Base-by-base conservation (phyloP, 2,888 invertebrate genomes). In the Agonopterix arenella region DNA sequence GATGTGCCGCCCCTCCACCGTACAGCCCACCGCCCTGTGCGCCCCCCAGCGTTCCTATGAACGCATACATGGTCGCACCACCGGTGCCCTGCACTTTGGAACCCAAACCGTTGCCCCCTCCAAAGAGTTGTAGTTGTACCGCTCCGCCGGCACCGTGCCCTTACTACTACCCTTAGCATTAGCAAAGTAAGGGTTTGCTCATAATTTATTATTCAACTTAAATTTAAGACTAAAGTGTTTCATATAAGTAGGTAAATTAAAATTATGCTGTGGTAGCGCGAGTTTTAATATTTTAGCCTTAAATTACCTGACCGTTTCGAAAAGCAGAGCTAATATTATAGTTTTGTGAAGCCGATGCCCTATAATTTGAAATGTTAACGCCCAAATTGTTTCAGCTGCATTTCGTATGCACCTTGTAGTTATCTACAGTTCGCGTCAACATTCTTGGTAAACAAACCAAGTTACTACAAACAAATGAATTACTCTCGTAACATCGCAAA, bases 71-170 rank as follows among this genome's bases (percentile, higher is more conserved):
- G 72, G 69, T 86, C 0, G 65, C 80, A 7, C 67, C 84, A 36
- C 84, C 85, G 4, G 72, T 85, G 1, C 85, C 88, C 0, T 70
- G 82, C 4, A 68, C 78, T 2, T 59, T 88, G 48, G 84, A 86
- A 54, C 78, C 85, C 0, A 85, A 84, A 45, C 82, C 81, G 0
- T 52, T 82, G 8, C 60, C 60, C 11, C 64, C 60, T 1, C 53
- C 63, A 1, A 43, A 50, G 18, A 16, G 11, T 8, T 60, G 57
- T 47, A 52, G 51, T 0, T 55, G 57, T 18, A 38, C 50, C 1
- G 41, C 45, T 0, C 47, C 50, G 2, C 55, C 56, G 8, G 46
- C 53, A 2, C 37, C 51, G 1, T 56, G 52, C 13, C 44, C 54
- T 8, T 59, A 54, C 28, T 55, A 52, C 11, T 51, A 51, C 28